Evolutionary conservation across 2,113 vertebrate species (phyloP).

Genomic region (Aix galericulata): DNA sequence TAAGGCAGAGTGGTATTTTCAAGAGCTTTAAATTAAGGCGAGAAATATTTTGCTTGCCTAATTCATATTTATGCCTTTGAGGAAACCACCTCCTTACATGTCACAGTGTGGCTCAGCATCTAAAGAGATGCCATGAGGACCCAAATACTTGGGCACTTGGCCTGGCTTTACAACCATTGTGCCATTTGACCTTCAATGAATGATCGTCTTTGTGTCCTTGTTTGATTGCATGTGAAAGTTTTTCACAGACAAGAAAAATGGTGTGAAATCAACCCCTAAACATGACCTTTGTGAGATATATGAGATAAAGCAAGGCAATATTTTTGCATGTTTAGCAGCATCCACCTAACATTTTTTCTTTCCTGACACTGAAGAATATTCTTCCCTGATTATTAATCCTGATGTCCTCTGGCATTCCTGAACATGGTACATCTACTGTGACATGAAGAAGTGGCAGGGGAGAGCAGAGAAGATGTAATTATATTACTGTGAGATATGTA

Average conservation of each 20-base stretch:
- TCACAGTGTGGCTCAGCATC: neutral
- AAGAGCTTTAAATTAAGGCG: neutral
- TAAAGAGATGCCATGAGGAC: neutral
- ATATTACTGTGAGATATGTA: neutral
- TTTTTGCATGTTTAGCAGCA: neutral
- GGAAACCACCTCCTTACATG: neutral
- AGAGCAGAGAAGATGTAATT: neutral
- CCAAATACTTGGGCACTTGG: neutral
- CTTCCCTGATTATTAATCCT: neutral
- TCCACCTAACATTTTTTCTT: neutral
- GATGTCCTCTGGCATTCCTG: neutral
- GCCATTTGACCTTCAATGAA: neutral
- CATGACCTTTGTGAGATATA: neutral
- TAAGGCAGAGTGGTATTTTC: neutral
- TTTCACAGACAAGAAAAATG: neutral
- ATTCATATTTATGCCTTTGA: neutral
- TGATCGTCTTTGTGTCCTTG: neutral
- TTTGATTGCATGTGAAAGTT: neutral
- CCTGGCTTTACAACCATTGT: neutral
- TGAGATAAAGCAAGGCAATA: neutral
- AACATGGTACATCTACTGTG: neutral
- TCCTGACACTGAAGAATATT: neutral
- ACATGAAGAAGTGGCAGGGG: neutral
- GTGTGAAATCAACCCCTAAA: neutral
- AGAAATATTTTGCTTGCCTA: neutral